Base-by-base conservation (phyloP, 1,140 invertebrate genomes). In the Choristoneura fumiferana region DNA sequence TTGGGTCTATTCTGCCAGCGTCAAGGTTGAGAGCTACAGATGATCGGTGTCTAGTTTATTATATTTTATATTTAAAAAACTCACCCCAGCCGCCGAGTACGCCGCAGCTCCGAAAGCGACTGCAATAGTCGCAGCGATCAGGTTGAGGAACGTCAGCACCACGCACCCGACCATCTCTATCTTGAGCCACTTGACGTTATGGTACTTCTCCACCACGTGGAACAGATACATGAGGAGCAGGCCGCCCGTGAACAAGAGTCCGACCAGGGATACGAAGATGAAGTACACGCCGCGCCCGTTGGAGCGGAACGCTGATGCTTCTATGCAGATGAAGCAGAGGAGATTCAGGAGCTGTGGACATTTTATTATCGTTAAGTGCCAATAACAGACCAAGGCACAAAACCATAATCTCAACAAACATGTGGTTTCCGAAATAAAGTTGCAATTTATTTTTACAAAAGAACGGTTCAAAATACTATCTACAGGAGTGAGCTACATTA, bases 101-200 rank as follows among this genome's bases (percentile, higher is more conserved):
- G 90, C 91, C 67, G 91, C 90, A 8, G 86, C 79, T 1, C 89
- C 91, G 59, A 91, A 92, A 17, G 92, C 91, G 8, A 94, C 94
- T 4, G 91, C 92, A 29, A 95, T 90, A n/a, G 92, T 91, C 0
- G 94, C 90, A 1, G 94, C 94, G 58, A 95, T 91, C 22, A 96
- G 73, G 66, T 95, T 95, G 55, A 95, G 92, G n/a, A 94, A 82
- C 8, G 92, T 89, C 91, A 94, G 93, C 2, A 95, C 54, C 0
- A 86, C 87, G 80, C 93, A 94, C 72, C 92, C 96, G 17, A 93
- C 89, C 62, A 96, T 92, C 88, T 97, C 96, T 74, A 97, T 93
- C 76, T 95, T 94, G 35, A 96, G 73, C 96, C 96, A 98, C 1
- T 95, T 96, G 53, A 98, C 92, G 73, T 93, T 94, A 72, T 94